Percentiles rank a stretch among this genome's conserved stretches.
These are phyloP conservation scores for Chloroclysta siterata DNA, from an alignment of 2,888 invertebrate genomes.

Conservation along the genomic window DNA sequence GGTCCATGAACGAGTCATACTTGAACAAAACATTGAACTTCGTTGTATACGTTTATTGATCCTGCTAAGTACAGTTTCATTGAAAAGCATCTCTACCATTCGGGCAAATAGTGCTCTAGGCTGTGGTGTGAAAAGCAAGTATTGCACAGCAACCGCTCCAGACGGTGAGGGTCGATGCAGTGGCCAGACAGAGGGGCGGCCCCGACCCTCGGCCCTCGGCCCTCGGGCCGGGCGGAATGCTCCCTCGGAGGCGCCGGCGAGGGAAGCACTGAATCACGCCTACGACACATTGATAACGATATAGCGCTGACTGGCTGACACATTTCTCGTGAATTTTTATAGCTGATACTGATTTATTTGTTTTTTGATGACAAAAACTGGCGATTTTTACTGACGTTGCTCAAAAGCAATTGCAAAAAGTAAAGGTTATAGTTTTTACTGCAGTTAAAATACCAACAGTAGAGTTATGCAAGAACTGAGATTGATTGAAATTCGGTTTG, in stretches of 20 bases:
- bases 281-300: conserved; percentile 11
- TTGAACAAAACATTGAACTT: conserved; percentile 8
- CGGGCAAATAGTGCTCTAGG: conserved; percentile 18
- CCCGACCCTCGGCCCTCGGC: neutral
- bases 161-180: conserved; percentile 19
- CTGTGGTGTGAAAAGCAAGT: conserved; percentile 9
- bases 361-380: neutral
- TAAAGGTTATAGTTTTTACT: conserved; percentile 10
- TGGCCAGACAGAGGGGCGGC: conserved; percentile 6
- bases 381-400: no score
- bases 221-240: neutral
- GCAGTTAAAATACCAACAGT: conserved; percentile 1
- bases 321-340: conserved; percentile 6
- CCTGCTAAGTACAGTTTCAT: conserved; percentile 9
- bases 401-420: neutral
- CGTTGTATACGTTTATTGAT: conserved; percentile 10
- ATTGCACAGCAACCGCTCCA: conserved; percentile 12
- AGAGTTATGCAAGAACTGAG: conserved; percentile 7
- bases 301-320: conserved; percentile 7
- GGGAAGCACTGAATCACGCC: conserved; percentile 13
- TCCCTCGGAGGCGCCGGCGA: neutral
- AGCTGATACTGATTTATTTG: neutral
- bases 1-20: conserved; percentile 1
- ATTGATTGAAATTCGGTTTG: conserved; percentile 9
- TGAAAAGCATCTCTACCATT: conserved; percentile 7